Evolutionary conservation across 2,113 vertebrate species (phyloP).

Genomic region (Otus sunia): DNA sequence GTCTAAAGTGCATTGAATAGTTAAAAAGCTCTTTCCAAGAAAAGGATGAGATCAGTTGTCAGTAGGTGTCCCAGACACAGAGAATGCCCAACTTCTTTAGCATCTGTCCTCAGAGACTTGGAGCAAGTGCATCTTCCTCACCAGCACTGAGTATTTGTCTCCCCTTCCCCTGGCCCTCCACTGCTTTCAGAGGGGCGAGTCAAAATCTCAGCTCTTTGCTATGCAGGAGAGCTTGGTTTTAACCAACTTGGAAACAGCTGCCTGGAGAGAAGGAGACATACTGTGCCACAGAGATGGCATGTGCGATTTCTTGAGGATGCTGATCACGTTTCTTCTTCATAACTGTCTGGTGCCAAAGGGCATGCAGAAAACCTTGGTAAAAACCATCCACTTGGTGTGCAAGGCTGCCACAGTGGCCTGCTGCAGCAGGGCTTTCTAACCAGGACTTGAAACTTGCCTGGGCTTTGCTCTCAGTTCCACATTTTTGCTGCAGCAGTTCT

Average conservation of each 20-base stretch:
- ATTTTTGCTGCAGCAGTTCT: background rate
- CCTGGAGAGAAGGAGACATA: background rate
- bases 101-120: background rate
- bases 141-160: background rate
- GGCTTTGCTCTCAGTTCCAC: constrained; percentile 23
- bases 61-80: constrained; percentile 2
- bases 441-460: background rate
- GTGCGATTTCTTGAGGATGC: background rate
- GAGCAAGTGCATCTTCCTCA: background rate
- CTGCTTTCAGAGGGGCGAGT: background rate
- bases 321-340: background rate
- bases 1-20: background rate
- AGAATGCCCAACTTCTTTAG: background rate
- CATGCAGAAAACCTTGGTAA: background rate
- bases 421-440: background rate
- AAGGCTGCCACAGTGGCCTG: background rate
- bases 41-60: background rate
- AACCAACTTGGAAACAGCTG: background rate
- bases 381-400: background rate
- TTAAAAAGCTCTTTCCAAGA: constrained; percentile 4
- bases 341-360: background rate
- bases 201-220: background rate
- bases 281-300: rapidly evolving
- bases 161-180: background rate
- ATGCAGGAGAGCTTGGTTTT: background rate